phyloP scores from a whole-genome alignment of 1,140 invertebrate species.

The Andrena cerasifolii region DNA sequence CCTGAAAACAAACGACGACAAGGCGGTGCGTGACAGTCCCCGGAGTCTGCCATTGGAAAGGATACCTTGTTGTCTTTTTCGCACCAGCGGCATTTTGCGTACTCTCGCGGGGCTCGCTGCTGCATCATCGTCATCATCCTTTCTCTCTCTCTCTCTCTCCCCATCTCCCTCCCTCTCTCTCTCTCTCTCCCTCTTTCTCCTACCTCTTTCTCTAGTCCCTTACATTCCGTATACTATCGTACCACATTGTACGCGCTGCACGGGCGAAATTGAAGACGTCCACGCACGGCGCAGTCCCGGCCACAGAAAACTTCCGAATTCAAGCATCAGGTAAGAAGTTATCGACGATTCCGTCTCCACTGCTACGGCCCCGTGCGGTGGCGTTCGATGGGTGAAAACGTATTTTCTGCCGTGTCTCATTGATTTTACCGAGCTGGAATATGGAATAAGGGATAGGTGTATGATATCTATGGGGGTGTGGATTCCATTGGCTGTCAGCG shows the following conservation, averaged over 20 bases:
- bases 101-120: constrained; percentile 36
- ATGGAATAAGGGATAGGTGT: constrained; percentile 25
- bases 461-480: constrained; percentile 39
- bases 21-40: constrained; percentile 48
- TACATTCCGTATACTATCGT: constrained; percentile 16
- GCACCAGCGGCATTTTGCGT: constrained; percentile 33
- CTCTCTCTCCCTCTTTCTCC: not conserved
- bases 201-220: constrained; percentile 7
- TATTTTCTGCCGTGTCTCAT: constrained; percentile 9
- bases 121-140: constrained; percentile 37
- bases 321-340: constrained; percentile 58
- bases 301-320: constrained; percentile 47
- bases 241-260: constrained; percentile 21
- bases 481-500: constrained; percentile 48
- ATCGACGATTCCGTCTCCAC: constrained; percentile 8
- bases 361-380: not conserved
- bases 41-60: constrained; percentile 57
- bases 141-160: constrained; percentile 1
- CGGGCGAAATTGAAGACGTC: constrained; percentile 29
- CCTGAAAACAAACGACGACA: constrained; percentile 51
- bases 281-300: constrained; percentile 42
- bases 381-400: not conserved
- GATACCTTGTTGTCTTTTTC: constrained; percentile 54
- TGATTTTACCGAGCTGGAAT: constrained; percentile 38
- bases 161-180: not conserved